Base-by-base conservation (phyloP, 1,140 invertebrate genomes). In the Leptopilina clavipes region DNA sequence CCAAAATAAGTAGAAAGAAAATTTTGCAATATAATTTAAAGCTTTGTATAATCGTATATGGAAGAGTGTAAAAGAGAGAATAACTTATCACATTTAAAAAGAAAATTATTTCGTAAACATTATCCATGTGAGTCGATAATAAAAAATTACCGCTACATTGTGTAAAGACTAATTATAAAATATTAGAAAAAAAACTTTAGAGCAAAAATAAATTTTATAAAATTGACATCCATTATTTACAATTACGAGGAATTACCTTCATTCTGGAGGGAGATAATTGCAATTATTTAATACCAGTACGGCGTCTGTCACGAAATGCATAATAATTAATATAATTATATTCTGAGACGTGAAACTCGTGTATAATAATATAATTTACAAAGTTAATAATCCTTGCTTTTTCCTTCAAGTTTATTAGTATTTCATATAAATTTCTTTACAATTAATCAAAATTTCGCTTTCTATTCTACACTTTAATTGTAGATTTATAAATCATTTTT, bases 191-290 rank as follows among this genome's bases (percentile, higher is more conserved):
- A 52, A 1, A 17, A 8, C 14, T 6, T 1, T n/a, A 52, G n/a
- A 6, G n/a, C 43, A 9, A 44, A 48, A 0, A 48, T 14, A 3
- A 3, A 5, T 17, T 1, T 17, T 6, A n/a, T 17, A 17, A 52
- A 52, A 52, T 52, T 52, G 17, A 52, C 14, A 52, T 52, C 8
- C n/a, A 52, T 52, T 52, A 52, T 52, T 52, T 17, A 52, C n/a
- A 52, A 17, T 52, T 17, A 52, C 5, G n/a, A 52, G 8, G 6
- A 52, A 17, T 52, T 17, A n/a, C 0, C 48, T 17, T n/a, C 8
- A 52, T 52, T 52, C n/a, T 52, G n/a, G 48, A 6, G 3, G 14
- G 6, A 52, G 17, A 3, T 52, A 52, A 52, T 48, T n/a, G 44
- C 44, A 48, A 48, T 52, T 52, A 52, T 52, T n/a, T 52, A 52